Percentiles rank a stretch among this genome's conserved stretches.
Evolutionary conservation across 2,888 invertebrate genomes (phyloP).

Genomic region (Lycophotia porphyrea): DNA sequence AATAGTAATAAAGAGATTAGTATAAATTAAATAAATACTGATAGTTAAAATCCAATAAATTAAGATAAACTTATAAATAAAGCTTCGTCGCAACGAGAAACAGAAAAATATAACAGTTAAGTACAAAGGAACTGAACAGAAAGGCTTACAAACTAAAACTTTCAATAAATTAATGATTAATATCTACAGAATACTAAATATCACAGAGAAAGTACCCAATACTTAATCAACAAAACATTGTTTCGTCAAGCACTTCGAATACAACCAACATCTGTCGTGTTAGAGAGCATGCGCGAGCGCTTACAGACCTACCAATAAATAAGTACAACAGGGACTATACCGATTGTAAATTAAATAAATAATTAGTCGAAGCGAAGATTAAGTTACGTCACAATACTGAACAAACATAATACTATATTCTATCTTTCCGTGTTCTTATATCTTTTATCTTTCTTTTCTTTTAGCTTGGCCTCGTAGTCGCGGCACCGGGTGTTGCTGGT

Average conservation of each 20-base stretch:
- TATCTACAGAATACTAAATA: constrained; percentile 89
- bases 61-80: constrained; percentile 67
- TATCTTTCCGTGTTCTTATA: constrained; percentile 66
- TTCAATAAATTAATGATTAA: constrained; percentile 88
- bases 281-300: constrained; percentile 76
- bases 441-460: constrained; percentile 74
- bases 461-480: constrained; percentile 76
- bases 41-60: constrained; percentile 73
- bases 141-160: constrained; percentile 81
- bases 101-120: constrained; percentile 72
- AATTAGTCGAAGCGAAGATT: constrained; percentile 65
- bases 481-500: constrained; percentile 73
- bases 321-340: constrained; percentile 75
- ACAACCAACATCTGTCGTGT: constrained; percentile 75
- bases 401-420: constrained; percentile 61
- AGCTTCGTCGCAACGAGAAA: constrained; percentile 68
- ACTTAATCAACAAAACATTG: constrained; percentile 87
- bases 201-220: constrained; percentile 90
- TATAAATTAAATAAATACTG: constrained; percentile 76
- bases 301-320: constrained; percentile 74
- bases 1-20: constrained; percentile 66
- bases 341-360: constrained; percentile 70
- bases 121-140: constrained; percentile 83
- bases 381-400: constrained; percentile 62
- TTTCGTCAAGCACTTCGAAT: constrained; percentile 85